phyloP scores from a whole-genome alignment of 2,888 invertebrate genomes.

The Eurytoma californica region DNA sequence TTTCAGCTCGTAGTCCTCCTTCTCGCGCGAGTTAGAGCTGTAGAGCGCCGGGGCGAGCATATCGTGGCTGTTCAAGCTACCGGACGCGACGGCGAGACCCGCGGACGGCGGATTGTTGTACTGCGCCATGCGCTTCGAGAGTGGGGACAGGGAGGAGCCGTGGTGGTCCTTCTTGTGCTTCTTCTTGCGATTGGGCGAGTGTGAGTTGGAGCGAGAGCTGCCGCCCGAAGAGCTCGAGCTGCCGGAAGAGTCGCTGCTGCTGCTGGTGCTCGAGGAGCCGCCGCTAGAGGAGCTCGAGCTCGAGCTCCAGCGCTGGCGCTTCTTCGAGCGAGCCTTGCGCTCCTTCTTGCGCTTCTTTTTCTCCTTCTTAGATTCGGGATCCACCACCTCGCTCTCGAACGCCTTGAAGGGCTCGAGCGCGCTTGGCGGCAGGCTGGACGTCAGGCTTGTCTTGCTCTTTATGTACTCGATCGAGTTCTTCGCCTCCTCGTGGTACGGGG shows the following conservation, averaged over 20 bases:
- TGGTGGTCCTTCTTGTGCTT: constrained; percentile 80
- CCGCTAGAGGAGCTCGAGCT: constrained; percentile 80
- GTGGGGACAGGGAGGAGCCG: constrained; percentile 85
- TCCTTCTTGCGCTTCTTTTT: constrained; percentile 76
- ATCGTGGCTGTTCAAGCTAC: constrained; percentile 70
- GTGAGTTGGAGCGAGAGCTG: constrained; percentile 70
- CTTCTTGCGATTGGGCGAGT: constrained; percentile 68
- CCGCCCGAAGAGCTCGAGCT: constrained; percentile 76
- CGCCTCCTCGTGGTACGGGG: constrained; percentile 92
- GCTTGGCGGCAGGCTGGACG: constrained; percentile 45
- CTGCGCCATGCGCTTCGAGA: constrained; percentile 90
- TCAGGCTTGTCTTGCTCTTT: constrained; percentile 79
- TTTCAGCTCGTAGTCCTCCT: constrained; percentile 80
- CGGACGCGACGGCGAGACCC: constrained; percentile 68
- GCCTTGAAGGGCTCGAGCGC: constrained; percentile 63
- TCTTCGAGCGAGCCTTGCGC: constrained; percentile 73
- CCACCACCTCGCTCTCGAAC: constrained; percentile 71
- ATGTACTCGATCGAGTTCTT: constrained; percentile 88
- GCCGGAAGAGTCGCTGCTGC: constrained; percentile 68
- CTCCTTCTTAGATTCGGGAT: constrained; percentile 71
- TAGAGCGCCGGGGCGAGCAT: constrained; percentile 75
- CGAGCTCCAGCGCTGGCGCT: constrained; percentile 74
- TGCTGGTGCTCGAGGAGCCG: constrained; percentile 79
- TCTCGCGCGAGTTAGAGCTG: constrained; percentile 72
- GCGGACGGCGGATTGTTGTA: constrained; percentile 84